Evolutionary conservation across 1,140 invertebrate genomes (phyloP).

Genomic region (Eciton burchellii): DNA sequence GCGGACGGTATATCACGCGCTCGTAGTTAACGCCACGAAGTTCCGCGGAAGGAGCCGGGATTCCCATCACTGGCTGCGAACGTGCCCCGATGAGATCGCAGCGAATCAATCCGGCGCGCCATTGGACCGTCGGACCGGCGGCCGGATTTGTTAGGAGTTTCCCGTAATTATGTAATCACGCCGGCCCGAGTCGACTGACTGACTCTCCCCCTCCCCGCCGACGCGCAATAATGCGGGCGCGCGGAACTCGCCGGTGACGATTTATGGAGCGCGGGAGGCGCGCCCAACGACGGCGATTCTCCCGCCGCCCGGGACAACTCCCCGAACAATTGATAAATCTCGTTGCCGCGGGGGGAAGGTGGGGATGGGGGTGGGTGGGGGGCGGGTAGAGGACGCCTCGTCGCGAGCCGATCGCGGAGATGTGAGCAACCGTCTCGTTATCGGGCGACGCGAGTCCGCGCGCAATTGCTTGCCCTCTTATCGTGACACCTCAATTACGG

Average conservation of each 20-base stretch:
- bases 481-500: conserved; percentile 57
- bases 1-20: conserved; percentile 72
- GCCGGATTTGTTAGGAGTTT: conserved; percentile 64
- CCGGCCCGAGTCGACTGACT: conserved; percentile 20
- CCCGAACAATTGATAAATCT: no score
- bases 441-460: conserved; percentile 46
- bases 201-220: neutral
- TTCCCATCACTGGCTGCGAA: conserved; percentile 62
- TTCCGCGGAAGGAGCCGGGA: conserved; percentile 66
- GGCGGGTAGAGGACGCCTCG: no score
- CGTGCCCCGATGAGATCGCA: conserved; percentile 66
- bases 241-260: no score
- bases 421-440: conserved; percentile 34
- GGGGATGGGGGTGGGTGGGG: no score
- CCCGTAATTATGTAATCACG: conserved; percentile 61
- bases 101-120: conserved; percentile 64
- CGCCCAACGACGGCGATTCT: no score
- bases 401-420: no score
- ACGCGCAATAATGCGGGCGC: neutral
- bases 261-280: no score
- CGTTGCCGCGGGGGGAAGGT: no score
- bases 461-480: conserved; percentile 57
- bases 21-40: conserved; percentile 67
- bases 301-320: no score
- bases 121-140: conserved; percentile 46